Evolutionary conservation across 2,888 invertebrate species (phyloP).

Genomic region (Cryptocheilus praepositus): DNA sequence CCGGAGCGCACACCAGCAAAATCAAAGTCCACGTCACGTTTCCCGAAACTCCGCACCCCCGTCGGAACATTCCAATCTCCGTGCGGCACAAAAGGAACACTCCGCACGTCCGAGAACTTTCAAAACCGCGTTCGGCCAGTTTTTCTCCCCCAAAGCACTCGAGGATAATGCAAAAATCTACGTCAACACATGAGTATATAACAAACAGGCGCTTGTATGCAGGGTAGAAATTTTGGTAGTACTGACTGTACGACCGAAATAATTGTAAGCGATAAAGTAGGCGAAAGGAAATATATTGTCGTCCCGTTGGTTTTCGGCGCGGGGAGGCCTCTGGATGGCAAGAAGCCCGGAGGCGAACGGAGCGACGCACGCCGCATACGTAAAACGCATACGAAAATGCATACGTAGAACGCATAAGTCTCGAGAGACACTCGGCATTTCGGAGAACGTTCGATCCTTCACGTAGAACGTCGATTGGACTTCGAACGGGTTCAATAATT

Average conservation of each 20-base stretch:
- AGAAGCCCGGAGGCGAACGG: slow-evolving; percentile 8
- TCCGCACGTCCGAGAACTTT: no score
- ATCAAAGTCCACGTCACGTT: not conserved
- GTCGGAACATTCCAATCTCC: not conserved
- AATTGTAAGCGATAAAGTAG: no score
- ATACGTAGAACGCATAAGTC: slow-evolving; percentile 56
- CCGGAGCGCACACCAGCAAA: slow-evolving; percentile 24
- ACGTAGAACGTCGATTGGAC: no score
- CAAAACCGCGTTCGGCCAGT: no score
- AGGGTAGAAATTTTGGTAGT: no score
- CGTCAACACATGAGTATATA: no score
- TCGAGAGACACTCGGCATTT: slow-evolving; percentile 39
- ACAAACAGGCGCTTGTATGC: no score
- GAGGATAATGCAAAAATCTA: no score
- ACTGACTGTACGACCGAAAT: no score
- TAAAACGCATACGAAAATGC: slow-evolving; percentile 54
- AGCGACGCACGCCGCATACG: slow-evolving; percentile 61
- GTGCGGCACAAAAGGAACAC: not conserved
- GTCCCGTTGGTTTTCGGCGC: not conserved
- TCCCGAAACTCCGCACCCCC: not conserved
- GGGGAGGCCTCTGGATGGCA: slow-evolving; percentile 6
- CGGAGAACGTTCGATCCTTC: slow-evolving; percentile 35
- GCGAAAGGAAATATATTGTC: no score
- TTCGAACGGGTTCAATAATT: no score
- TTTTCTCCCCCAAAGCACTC: no score